These are phyloP conservation scores for Coelopa pilipes DNA, from an alignment of 2,888 invertebrate genomes.

Conservation along the genomic window DNA sequence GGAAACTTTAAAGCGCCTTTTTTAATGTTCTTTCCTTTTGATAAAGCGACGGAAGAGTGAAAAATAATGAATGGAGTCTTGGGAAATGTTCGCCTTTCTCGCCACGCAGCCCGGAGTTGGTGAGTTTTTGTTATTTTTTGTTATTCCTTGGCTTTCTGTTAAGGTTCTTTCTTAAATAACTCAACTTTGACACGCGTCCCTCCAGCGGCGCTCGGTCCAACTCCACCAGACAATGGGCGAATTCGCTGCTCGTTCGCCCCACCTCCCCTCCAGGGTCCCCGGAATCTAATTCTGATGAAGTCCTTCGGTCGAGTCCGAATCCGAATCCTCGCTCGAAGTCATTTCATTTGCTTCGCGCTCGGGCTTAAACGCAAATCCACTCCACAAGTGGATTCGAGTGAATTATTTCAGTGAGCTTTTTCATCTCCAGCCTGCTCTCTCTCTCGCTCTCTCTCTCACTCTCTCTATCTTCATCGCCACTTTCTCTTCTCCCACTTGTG, in stretches of 20 bases:
- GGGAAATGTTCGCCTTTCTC: too few species aligned
- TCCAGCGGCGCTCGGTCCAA: not conserved
- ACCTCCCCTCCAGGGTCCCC: not conserved
- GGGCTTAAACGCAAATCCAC: slow-evolving; percentile 40
- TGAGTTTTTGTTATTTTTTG: not conserved
- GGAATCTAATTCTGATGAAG: not conserved
- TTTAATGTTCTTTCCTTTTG: not conserved
- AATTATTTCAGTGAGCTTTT: slow-evolving; percentile 56
- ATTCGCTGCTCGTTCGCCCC: not conserved
- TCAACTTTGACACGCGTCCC: slow-evolving; percentile 24
- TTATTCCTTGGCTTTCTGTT: not conserved
- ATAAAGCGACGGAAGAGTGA: not conserved
- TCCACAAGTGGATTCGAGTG: slow-evolving; percentile 55
- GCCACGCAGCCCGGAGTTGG: not conserved
- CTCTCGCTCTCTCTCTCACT: slow-evolving; percentile 1
- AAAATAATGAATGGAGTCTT: too few species aligned
- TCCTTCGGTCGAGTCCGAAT: not conserved
- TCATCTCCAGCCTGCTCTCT: slow-evolving; percentile 48
- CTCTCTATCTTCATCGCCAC: not conserved
- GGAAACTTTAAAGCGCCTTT: slow-evolving; percentile 18
- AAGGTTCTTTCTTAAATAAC: slow-evolving; percentile 4
- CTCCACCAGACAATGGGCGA: too few species aligned
- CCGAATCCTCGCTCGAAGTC: slow-evolving; percentile 27
- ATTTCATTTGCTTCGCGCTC: slow-evolving; percentile 29
- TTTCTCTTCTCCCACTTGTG: not conserved